Evolutionary conservation across 2,888 invertebrate genomes (phyloP).

Genomic region (Yponomeuta evonymella): DNA sequence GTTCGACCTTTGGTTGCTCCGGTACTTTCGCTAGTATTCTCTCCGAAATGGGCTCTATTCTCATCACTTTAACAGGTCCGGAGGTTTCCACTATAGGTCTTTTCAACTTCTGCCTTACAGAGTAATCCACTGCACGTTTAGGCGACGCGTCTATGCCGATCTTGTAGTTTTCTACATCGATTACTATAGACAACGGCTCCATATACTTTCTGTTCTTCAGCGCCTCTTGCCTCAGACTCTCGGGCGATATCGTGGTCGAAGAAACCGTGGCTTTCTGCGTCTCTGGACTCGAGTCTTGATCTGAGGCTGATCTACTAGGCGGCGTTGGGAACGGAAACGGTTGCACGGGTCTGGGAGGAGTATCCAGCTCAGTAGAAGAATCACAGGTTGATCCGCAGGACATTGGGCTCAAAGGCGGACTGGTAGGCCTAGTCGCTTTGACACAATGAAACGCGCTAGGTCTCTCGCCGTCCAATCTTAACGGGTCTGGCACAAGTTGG

Average conservation of each 20-base stretch:
- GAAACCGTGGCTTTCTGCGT: constrained; percentile 70
- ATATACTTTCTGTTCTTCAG: constrained; percentile 53
- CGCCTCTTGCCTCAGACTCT: constrained; percentile 52
- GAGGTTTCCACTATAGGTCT: constrained; percentile 45
- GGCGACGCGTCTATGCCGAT: constrained; percentile 69
- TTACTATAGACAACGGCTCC: constrained; percentile 67
- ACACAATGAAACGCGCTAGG: constrained; percentile 67
- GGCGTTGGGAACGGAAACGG: constrained; percentile 74
- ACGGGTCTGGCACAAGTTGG: constrained; percentile 75
- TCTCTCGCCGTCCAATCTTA: constrained; percentile 60
- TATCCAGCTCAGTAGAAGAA: constrained; percentile 71
- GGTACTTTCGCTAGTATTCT: constrained; percentile 25
- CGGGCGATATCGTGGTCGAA: constrained; percentile 72
- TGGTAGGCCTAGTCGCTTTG: constrained; percentile 63
- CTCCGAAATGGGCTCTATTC: constrained; percentile 32
- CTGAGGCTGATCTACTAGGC: constrained; percentile 76
- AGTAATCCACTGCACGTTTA: constrained; percentile 67
- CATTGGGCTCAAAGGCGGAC: constrained; percentile 83
- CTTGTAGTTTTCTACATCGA: constrained; percentile 69
- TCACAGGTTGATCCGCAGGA: constrained; percentile 83
- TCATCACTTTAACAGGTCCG: constrained; percentile 50
- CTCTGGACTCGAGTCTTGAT: constrained; percentile 70
- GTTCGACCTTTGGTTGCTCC: constrained; percentile 29
- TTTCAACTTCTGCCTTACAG: constrained; percentile 59
- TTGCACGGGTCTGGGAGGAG: constrained; percentile 66